phyloP scores from a whole-genome alignment of 2,888 invertebrate genomes.

The Drosophila parthenogenetica region DNA sequence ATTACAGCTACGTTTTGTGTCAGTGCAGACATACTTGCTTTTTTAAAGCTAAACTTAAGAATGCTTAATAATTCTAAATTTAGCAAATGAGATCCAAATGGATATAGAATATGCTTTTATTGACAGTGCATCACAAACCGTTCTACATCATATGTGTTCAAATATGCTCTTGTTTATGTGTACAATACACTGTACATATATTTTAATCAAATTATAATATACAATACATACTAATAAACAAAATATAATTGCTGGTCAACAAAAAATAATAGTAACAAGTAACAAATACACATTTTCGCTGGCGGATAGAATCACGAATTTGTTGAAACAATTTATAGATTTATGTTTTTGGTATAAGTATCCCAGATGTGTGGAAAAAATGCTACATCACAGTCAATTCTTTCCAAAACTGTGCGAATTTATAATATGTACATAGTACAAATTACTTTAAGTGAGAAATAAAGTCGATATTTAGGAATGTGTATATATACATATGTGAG shows the following conservation, averaged over 20 bases:
- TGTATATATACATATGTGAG: conserved; percentile 40
- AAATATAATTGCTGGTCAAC: conserved; percentile 22
- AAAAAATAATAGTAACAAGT: conserved; percentile 21
- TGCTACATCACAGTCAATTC: conserved; percentile 30
- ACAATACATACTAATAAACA: conserved; percentile 33
- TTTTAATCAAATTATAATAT: conserved; percentile 25
- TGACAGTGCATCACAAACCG: conserved; percentile 61
- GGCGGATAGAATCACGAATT: conserved; percentile 9
- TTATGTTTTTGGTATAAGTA: conserved; percentile 23
- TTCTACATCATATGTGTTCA: conserved; percentile 25
- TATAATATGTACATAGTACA: conserved; percentile 54
- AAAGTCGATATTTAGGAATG: conserved; percentile 38
- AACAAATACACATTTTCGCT: conserved; percentile 15
- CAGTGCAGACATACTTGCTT: not conserved
- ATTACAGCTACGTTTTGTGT: not conserved
- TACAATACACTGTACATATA: conserved; percentile 11
- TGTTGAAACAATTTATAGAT: conserved; percentile 5
- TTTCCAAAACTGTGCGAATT: conserved; percentile 24
- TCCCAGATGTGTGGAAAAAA: conserved; percentile 20
- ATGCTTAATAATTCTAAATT: not conserved
- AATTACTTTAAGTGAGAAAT: conserved; percentile 32
- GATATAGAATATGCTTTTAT: conserved; percentile 37
- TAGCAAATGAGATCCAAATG: no score
- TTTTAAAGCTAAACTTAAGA: not conserved
- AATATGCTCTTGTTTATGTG: conserved; percentile 24